Conservation (phyloP, 2,888 invertebrate genomes). For the Mimachlamys varia region DNA sequence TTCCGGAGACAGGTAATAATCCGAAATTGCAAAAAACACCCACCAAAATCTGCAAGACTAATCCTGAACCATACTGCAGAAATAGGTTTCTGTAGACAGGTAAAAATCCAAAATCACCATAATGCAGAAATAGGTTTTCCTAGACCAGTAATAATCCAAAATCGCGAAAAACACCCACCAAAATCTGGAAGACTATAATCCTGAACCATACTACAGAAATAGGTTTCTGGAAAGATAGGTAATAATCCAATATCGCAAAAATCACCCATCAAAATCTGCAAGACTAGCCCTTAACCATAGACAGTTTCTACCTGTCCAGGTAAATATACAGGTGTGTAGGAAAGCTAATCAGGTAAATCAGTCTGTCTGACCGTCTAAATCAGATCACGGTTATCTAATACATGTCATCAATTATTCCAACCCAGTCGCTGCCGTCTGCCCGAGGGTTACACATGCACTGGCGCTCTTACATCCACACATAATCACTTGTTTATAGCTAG, state of each 20-base stretch:
- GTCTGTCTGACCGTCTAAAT: conserved; percentile 10
- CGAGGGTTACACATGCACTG: not conserved
- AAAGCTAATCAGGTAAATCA: not conserved
- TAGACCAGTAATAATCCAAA: too few relatives aligned
- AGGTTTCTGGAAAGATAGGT: not conserved
- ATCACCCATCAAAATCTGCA: not conserved
- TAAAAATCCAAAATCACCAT: too few relatives aligned
- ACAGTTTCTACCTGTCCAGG: not conserved
- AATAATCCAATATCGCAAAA: not conserved
- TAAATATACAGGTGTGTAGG: not conserved
- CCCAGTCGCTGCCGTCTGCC: not conserved
- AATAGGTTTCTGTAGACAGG: too few relatives aligned
- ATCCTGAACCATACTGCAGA: too few relatives aligned
- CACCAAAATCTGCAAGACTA: too few relatives aligned
- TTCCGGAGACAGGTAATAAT: too few relatives aligned
- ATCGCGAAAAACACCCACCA: too few relatives aligned
- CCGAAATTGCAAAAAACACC: too few relatives aligned
- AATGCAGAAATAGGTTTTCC: too few relatives aligned
- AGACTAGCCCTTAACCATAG: not conserved
- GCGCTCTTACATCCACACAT: not conserved
- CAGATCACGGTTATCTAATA: not conserved
- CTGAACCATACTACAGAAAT: not conserved
- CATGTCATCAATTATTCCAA: not conserved
- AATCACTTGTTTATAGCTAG: not conserved
- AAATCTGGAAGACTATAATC: too few relatives aligned